Conservation (phyloP, 2,113 vertebrate species). For the Pachyramphus minor region DNA sequence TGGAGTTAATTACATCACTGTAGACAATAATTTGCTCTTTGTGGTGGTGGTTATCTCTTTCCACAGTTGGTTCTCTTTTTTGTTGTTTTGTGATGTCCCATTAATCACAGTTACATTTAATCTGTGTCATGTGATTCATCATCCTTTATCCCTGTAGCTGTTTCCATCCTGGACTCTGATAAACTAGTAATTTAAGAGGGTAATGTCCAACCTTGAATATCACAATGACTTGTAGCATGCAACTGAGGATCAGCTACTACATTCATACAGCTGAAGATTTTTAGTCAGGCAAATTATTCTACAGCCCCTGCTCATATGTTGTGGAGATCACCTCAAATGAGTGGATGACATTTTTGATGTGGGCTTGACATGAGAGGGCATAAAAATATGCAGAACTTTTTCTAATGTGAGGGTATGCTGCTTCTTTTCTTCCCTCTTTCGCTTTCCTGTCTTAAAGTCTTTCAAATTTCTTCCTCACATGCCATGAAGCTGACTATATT, state of each 20-base stretch:
- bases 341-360: background rate
- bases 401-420: background rate
- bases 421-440: background rate
- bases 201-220: constrained; percentile 72
- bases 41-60: constrained; percentile 83
- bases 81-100: constrained; percentile 78
- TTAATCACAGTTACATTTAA: constrained; percentile 89
- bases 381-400: background rate
- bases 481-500: background rate
- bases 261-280: background rate
- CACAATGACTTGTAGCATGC: constrained; percentile 34
- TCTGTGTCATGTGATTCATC: constrained; percentile 86
- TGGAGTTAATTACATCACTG: constrained; percentile 86
- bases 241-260: constrained; percentile 43
- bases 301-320: background rate
- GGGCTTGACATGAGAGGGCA: background rate
- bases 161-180: constrained; percentile 71
- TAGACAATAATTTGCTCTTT: constrained; percentile 83
- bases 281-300: constrained; percentile 33
- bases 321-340: constrained; percentile 31
- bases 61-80: constrained; percentile 83
- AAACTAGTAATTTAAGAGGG: constrained; percentile 81
- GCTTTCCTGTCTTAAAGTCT: background rate
- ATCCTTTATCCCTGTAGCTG: constrained; percentile 66
- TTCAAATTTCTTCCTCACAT: background rate